Evolutionary conservation across 2,888 invertebrate genomes (phyloP).

Genomic region (Byasa hedistus): DNA sequence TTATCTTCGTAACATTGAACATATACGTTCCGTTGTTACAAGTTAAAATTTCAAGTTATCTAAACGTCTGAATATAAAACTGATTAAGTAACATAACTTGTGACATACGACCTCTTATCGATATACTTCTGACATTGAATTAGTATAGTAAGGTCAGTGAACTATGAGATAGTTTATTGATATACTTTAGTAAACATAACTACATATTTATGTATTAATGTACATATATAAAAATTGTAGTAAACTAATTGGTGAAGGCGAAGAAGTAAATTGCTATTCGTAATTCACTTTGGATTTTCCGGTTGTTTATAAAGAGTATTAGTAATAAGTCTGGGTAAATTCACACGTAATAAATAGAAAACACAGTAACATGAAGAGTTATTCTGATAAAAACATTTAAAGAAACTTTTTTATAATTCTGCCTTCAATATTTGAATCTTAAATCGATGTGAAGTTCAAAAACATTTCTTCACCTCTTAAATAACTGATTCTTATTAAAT

Average conservation of each 20-base stretch:
- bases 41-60: background rate
- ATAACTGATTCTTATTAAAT: background rate
- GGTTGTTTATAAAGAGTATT: background rate
- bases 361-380: too few relatives aligned
- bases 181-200: background rate
- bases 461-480: too few relatives aligned
- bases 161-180: conserved; percentile 14
- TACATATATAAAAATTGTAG: background rate
- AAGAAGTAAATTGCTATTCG: background rate
- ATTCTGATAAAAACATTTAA: too few relatives aligned
- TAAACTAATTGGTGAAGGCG: background rate
- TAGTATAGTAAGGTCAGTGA: conserved; percentile 19
- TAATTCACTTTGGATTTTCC: background rate
- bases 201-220: background rate
- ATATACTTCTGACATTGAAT: conserved; percentile 20
- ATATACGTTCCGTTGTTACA: background rate
- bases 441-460: too few relatives aligned
- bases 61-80: background rate
- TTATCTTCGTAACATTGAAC: too few relatives aligned
- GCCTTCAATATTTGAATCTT: too few relatives aligned
- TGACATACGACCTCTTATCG: conserved; percentile 13
- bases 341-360: too few relatives aligned
- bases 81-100: conserved; percentile 22
- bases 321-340: too few relatives aligned
- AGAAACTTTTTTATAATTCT: too few relatives aligned